Conservation (phyloP, 2,888 invertebrate species). For the Yponomeuta sedellus region DNA sequence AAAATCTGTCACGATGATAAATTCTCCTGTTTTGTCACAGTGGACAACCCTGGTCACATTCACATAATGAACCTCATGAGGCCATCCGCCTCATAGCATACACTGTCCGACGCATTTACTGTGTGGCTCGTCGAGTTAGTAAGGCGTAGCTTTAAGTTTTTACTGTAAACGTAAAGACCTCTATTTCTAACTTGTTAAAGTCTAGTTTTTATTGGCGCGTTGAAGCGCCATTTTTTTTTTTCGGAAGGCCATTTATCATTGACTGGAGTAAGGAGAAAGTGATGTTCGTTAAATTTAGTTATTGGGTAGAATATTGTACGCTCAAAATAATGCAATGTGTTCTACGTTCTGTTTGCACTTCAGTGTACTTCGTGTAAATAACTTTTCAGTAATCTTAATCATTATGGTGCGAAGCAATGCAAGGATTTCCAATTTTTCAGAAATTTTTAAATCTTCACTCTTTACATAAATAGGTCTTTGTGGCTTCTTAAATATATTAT, state of each 20-base stretch:
- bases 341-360: not conserved
- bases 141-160: not conserved
- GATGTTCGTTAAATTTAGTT: not conserved
- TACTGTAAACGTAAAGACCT: not conserved
- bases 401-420: not conserved
- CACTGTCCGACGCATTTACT: conserved; percentile 11
- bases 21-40: conserved; percentile 77
- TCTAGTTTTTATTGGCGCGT: no score
- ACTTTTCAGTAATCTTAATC: not conserved
- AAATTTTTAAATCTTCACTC: no score
- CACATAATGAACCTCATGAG: conserved; percentile 75
- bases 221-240: no score
- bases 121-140: not conserved
- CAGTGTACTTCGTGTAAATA: not conserved
- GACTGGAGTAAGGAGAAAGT: no score
- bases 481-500: no score
- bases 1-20: conserved; percentile 58
- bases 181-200: not conserved
- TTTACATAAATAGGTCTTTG: no score
- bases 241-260: no score
- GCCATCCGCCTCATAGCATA: conserved; percentile 35
- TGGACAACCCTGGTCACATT: conserved; percentile 77
- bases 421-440: no score
- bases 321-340: not conserved
- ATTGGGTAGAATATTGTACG: not conserved